Percentiles rank a stretch among this genome's conserved stretches.
phyloP scores from a whole-genome alignment of 2,113 vertebrate genomes.

The Pipa parva region DNA sequence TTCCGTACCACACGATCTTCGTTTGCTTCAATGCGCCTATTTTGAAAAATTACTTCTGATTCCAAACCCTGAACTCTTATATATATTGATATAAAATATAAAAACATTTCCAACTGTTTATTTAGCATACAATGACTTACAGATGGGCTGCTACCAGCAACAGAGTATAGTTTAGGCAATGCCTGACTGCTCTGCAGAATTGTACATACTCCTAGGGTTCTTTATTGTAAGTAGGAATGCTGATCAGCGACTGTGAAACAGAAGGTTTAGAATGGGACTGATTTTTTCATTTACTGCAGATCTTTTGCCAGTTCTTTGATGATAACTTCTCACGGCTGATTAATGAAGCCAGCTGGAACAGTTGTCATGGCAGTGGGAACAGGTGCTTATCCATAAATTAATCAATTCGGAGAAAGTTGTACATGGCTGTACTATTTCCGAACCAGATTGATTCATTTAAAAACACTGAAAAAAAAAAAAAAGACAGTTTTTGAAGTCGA shows the following conservation, averaged over 20 bases:
- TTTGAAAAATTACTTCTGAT: no score
- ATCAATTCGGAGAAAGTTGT: slow-evolving; percentile 21
- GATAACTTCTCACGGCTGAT: slow-evolving; percentile 26
- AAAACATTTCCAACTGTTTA: no score
- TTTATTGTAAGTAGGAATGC: slow-evolving; percentile 4
- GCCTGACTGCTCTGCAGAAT: no score
- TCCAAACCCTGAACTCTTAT: no score
- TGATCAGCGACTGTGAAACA: slow-evolving; percentile 16
- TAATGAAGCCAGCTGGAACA: slow-evolving; percentile 31
- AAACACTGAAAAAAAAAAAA: neutral
- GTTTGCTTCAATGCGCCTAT: no score
- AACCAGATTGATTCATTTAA: neutral
- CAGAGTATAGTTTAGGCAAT: no score
- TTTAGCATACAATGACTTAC: no score
- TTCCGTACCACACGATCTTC: no score
- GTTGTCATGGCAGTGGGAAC: slow-evolving; percentile 31
- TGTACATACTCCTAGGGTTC: no score
- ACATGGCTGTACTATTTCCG: slow-evolving; percentile 27
- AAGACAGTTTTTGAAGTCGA: no score
- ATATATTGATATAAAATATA: no score
- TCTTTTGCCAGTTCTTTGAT: slow-evolving; percentile 22
- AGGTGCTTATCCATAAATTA: slow-evolving; percentile 40
- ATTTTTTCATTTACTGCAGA: slow-evolving; percentile 21
- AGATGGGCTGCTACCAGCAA: neutral
- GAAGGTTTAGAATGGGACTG: slow-evolving; percentile 7